Conservation (phyloP, 2,888 invertebrate genomes). For the Drosophila quinaria region DNA sequence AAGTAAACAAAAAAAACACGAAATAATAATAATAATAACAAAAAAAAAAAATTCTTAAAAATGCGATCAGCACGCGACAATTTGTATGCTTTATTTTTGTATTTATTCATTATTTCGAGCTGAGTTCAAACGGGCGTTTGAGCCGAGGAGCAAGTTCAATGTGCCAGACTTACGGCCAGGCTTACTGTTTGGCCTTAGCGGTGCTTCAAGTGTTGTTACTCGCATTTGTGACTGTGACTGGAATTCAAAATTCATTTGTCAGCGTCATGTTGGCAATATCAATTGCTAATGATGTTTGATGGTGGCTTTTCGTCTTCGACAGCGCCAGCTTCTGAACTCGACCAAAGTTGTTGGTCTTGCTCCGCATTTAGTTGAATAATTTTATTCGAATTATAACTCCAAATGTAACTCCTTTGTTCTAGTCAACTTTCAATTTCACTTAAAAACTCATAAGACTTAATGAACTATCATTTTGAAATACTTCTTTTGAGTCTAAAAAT, state of each 20-base stretch:
- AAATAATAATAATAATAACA: neutral
- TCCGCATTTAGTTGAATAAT: slow-evolving; percentile 45
- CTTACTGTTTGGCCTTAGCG: slow-evolving; percentile 45
- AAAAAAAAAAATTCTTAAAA: neutral
- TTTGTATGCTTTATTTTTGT: slow-evolving; percentile 20
- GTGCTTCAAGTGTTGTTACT: slow-evolving; percentile 34
- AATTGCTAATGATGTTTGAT: slow-evolving; percentile 46
- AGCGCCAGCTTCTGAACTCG: slow-evolving; percentile 47
- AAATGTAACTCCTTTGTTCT: slow-evolving; percentile 18
- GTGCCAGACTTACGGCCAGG: slow-evolving; percentile 58
- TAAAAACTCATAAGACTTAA: slow-evolving; percentile 3
- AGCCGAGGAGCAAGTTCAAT: slow-evolving; percentile 62
- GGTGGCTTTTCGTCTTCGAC: slow-evolving; percentile 36
- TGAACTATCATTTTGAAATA: neutral
- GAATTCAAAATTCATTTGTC: slow-evolving; percentile 54
- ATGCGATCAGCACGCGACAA: slow-evolving; percentile 47
- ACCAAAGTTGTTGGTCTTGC: slow-evolving; percentile 69
- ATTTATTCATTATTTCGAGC: slow-evolving; percentile 22
- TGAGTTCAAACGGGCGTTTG: slow-evolving; percentile 5
- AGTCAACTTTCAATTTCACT: slow-evolving; percentile 20
- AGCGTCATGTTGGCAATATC: slow-evolving; percentile 39
- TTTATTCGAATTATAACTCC: slow-evolving; percentile 23
- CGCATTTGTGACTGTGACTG: slow-evolving; percentile 32
- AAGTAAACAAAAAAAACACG: slow-evolving; percentile 1
- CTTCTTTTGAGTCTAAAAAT: neutral